Evolutionary conservation across 1,140 invertebrate genomes (phyloP).

Genomic region (Hestina assimilis): DNA sequence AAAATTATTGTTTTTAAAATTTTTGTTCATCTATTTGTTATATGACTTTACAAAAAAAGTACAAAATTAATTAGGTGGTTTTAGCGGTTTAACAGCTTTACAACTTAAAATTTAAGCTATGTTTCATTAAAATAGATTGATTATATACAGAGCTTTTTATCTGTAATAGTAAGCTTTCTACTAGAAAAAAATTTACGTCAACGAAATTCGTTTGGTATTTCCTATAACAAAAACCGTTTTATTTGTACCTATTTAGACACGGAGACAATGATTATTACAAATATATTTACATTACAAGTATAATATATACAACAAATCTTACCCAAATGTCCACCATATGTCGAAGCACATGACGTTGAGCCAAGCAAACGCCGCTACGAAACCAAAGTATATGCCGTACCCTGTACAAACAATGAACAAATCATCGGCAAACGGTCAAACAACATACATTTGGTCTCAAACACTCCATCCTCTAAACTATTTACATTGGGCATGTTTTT

Average conservation of each 20-base stretch:
- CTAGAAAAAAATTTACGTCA: too few relatives aligned
- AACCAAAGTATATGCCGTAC: conserved; percentile 89
- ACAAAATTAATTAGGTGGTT: too few relatives aligned
- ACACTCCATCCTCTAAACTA: conserved; percentile 21
- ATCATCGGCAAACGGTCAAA: conserved; percentile 30
- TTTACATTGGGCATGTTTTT: conserved; percentile 1
- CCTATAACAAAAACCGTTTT: too few relatives aligned
- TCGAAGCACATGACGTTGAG: conserved; percentile 94
- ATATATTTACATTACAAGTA: conserved; percentile 10
- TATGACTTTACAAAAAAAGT: too few relatives aligned
- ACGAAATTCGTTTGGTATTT: too few relatives aligned
- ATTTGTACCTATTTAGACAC: background rate
- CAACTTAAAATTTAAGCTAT: too few relatives aligned
- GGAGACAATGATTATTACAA: background rate
- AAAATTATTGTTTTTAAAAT: too few relatives aligned
- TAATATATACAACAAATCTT: conserved; percentile 46
- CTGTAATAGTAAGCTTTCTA: too few relatives aligned
- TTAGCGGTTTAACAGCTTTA: too few relatives aligned
- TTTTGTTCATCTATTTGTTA: too few relatives aligned
- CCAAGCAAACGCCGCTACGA: conserved; percentile 93
- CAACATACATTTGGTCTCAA: conserved; percentile 32
- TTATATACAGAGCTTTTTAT: too few relatives aligned
- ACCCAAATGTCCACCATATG: conserved; percentile 93
- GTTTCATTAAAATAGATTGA: too few relatives aligned
- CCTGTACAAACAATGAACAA: conserved; percentile 79